Evolutionary conservation across 2,113 vertebrate species (phyloP), one percentile per base, ranked within the genome.

Genomic region (Rhegmatorhina hoffmannsi): DNA sequence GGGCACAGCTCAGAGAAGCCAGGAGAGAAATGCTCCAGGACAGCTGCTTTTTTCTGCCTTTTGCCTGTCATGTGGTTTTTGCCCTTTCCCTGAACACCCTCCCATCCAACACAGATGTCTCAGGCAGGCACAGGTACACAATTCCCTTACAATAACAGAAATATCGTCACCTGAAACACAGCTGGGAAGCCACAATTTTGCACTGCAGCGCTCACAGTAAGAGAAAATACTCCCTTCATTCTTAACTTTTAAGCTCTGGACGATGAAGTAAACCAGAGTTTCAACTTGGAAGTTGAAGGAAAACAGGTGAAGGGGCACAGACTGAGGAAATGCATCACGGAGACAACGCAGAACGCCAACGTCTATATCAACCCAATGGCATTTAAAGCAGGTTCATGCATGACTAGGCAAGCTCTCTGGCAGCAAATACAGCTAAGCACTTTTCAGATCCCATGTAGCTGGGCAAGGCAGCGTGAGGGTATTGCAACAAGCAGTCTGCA

Each of bases 361-460:
- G 49, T 84, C 90, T 78, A 7, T 33, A 84, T 80, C 76, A 82
- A 78, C 47, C 69, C 60, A 85, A 74, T 7, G 62, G 95, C 87
- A 88, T 86, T 90, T 81, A 55, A 58, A 83, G 66, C 92, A 84
- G 90, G 59, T 88, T 93, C 58, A 25, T 85, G 96, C 92, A 90
- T 88, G 94, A 93, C 82, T 53, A 86, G 95, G 82, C 92, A 94
- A 94, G 84, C 87, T 90, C 70, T 70, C 43, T 95, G 93, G 94
- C 93, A 95, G 91, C 89, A 89, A 55, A 52, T 3, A 34, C 59
- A 86, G 53, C 70, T 60, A 88, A 84, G 90, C 82, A 84, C 87
- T 95, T 85, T 50, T 70, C 87, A 85, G 91, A 70, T 28, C 13
- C 83, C 0, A 2, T 6, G 80, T 44, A 66, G 82, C 78, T 70